Evolutionary conservation across 2,888 invertebrate species (phyloP).

Genomic region (Pyrocoelia pectoralis): DNA sequence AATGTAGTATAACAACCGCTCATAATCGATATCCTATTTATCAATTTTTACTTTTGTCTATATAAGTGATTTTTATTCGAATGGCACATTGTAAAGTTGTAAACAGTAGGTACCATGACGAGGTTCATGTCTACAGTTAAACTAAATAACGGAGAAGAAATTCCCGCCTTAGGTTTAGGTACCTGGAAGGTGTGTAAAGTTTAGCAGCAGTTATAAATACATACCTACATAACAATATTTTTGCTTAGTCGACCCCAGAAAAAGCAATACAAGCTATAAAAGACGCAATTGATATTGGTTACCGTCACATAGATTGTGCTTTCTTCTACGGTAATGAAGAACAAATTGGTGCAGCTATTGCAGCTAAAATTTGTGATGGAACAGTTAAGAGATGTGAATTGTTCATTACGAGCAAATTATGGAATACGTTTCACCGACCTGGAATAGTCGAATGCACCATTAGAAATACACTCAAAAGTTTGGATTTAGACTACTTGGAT

Average conservation of each 20-base stretch:
- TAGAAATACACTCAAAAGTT: constrained; percentile 72
- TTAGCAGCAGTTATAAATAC: constrained; percentile 58
- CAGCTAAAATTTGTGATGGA: constrained; percentile 70
- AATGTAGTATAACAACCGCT: no score
- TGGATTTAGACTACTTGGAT: constrained; percentile 82
- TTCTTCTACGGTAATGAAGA: constrained; percentile 74
- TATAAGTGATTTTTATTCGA: not conserved
- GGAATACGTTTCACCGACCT: constrained; percentile 84
- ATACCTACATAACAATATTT: constrained; percentile 48
- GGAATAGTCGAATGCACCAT: constrained; percentile 78
- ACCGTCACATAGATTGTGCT: constrained; percentile 80
- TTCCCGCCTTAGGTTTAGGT: constrained; percentile 69
- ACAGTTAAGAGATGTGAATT: constrained; percentile 74
- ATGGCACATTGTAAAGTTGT: constrained; percentile 49
- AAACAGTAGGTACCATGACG: constrained; percentile 53
- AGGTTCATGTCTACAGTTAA: constrained; percentile 49
- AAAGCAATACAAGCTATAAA: constrained; percentile 65
- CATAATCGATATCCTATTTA: constrained; percentile 1
- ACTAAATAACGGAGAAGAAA: constrained; percentile 65
- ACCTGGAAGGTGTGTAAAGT: constrained; percentile 69
- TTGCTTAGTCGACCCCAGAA: constrained; percentile 5
- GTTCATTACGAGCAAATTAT: constrained; percentile 74
- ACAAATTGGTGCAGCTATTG: constrained; percentile 72
- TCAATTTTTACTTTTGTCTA: constrained; percentile 28
- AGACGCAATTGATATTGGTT: constrained; percentile 78